Conservation (phyloP, 2,113 vertebrate species). For the Ia io region DNA sequence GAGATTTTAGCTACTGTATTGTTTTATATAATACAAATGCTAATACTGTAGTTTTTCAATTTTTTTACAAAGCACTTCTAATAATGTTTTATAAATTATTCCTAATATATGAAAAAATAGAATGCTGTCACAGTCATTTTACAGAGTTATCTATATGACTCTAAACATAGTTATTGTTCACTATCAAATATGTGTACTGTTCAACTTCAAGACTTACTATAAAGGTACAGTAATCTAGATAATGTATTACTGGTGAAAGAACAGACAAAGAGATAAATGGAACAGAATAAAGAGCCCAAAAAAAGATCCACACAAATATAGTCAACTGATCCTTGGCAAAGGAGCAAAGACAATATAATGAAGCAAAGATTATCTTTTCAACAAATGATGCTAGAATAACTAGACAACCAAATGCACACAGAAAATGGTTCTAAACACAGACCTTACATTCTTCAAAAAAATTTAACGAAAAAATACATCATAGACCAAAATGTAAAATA, state of each 20-base stretch:
- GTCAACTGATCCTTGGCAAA: neutral
- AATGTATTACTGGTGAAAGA: neutral
- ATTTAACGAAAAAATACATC: neutral
- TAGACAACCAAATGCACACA: neutral
- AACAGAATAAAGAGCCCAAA: neutral
- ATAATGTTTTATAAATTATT: constrained; percentile 25
- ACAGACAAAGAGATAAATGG: neutral
- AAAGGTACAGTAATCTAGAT: neutral
- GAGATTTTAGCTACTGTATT: neutral
- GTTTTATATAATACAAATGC: neutral
- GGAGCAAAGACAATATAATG: neutral
- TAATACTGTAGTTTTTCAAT: neutral
- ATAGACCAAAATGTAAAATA: neutral
- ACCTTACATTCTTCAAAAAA: neutral
- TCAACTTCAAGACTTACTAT: neutral
- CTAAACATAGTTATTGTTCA: neutral
- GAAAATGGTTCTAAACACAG: neutral
- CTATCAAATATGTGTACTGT: neutral
- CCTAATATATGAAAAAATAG: neutral
- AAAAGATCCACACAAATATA: neutral
- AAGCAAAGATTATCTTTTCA: neutral
- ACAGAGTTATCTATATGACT: neutral
- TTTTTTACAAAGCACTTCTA: neutral
- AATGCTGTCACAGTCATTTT: neutral
- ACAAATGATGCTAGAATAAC: neutral